Base-by-base conservation (phyloP, 2,888 invertebrate species). In the Cerastis leucographa region DNA sequence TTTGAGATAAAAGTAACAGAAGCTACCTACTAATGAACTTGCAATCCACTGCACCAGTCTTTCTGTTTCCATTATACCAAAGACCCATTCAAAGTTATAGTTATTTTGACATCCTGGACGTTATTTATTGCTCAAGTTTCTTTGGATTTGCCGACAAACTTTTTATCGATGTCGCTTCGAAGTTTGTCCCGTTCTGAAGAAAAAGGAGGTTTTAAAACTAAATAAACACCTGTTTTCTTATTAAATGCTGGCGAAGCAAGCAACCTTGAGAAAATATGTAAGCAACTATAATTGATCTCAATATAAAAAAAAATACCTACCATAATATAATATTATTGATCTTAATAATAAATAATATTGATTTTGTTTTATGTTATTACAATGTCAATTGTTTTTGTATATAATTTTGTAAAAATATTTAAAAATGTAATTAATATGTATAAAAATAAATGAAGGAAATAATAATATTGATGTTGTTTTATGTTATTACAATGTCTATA, bases 221-320 rank as follows among this genome's bases (percentile, higher is more conserved):
- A 80, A 83, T 74, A 59, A 74, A 56, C 68, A 71, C 69, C 59
- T 84, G 71, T 73, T 80, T 83, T 80, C 59, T 66, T 79, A 69
- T 80, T 78, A 54, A 74, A 74, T 42, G 22, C 64, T 78, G 40
- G 42, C 70, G 11, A 7, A 22, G 19, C 4, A 71, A 40, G 59
- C 25, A n/a, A n/a, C n/a, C n/a, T n/a, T n/a, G n/a, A n/a, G n/a
- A n/a, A n/a, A n/a, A n/a, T n/a, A n/a, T n/a, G n/a, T n/a, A n/a
- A n/a, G n/a, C n/a, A n/a, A n/a, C n/a, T n/a, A n/a, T n/a, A n/a
- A n/a, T n/a, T n/a, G n/a, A n/a, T n/a, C n/a, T n/a, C n/a, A n/a
- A n/a, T n/a, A n/a, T n/a, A n/a, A n/a, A n/a, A n/a, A n/a, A n/a
- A n/a, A n/a, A n/a, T n/a, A n/a, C n/a, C n/a, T n/a, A n/a, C n/a